Evolutionary conservation across 2,888 invertebrate genomes (phyloP), one percentile per base, ranked within the genome.

Genomic region (Neoascia interrupta): DNA sequence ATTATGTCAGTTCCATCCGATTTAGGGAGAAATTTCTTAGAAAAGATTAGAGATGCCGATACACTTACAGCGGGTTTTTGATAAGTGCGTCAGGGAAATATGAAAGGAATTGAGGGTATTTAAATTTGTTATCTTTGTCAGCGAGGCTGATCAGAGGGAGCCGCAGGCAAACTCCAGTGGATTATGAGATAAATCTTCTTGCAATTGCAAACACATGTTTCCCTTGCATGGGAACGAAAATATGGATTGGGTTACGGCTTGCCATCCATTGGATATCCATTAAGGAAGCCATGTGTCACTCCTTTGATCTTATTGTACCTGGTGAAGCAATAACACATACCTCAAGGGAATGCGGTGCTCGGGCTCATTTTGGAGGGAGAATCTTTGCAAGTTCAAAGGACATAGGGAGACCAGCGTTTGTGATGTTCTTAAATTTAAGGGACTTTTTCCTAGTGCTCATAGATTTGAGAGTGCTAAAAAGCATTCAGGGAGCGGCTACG

Each of bases 1-100:
- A n/a, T n/a, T n/a, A 74, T 74, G 69, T 54, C 69, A 74, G 61
- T 69, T 69, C 61, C 61, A 69, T 74, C 54, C 61, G 69, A 74
- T 74, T 56, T 43, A 69, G 54, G 61, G 47, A 61, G 15, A 47
- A 68, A 74, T 68, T 53, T 10, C 34, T 68, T n/a, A 16, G 34
- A n/a, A 58, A 51, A 51, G 43, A 51, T 69, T 51, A 8, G 34
- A 45, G 43, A 19, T n/a, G n/a, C 53, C 36, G 15, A 61, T 51
- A 73, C 43, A 36, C 58, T 31, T 16, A n/a, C n/a, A n/a, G n/a
- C n/a, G n/a, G n/a, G n/a, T n/a, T n/a, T n/a, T n/a, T n/a, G n/a
- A n/a, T n/a, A n/a, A n/a, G n/a, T n/a, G n/a, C n/a, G n/a, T n/a
- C n/a, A n/a, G 54, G 74, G 36, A 54, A 49, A 60, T 69, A 61